phyloP scores from a whole-genome alignment of 2,797 vertebrate species.

The Tachyglossus aculeatus region DNA sequence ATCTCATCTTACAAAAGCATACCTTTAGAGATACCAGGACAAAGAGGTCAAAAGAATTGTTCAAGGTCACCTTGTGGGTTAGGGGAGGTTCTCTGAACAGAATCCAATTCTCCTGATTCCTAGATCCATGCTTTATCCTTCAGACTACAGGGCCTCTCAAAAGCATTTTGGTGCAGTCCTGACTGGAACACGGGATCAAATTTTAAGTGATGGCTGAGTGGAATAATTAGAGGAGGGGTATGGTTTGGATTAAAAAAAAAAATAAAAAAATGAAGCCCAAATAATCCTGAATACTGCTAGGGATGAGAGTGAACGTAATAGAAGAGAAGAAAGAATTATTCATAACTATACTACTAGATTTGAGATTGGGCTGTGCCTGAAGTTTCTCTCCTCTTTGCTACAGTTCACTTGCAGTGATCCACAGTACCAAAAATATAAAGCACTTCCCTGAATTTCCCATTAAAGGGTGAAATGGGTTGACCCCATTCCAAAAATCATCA shows the following conservation, averaged over 20 bases:
- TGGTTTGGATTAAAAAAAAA: neutral
- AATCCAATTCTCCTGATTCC: neutral
- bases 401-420: accelerated
- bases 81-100: no score
- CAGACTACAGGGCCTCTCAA: neutral
- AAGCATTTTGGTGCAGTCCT: neutral
- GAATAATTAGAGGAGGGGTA: neutral
- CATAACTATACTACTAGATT: accelerated
- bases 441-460: neutral
- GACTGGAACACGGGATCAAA: neutral
- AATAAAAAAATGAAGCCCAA: no score
- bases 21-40: neutral
- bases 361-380: neutral
- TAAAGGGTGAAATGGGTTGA: neutral
- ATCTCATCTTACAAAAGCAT: neutral
- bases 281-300: neutral
- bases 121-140: neutral
- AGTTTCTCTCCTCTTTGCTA: no score
- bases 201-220: neutral
- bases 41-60: neutral
- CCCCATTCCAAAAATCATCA: neutral
- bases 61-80: neutral
- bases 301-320: neutral
- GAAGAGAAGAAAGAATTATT: neutral
- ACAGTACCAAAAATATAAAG: neutral